Percentiles rank a stretch among this genome's conserved stretches.
These are phyloP conservation scores for Epinotia nisella DNA, from an alignment of 2,888 invertebrate genomes.

Conservation along the genomic window DNA sequence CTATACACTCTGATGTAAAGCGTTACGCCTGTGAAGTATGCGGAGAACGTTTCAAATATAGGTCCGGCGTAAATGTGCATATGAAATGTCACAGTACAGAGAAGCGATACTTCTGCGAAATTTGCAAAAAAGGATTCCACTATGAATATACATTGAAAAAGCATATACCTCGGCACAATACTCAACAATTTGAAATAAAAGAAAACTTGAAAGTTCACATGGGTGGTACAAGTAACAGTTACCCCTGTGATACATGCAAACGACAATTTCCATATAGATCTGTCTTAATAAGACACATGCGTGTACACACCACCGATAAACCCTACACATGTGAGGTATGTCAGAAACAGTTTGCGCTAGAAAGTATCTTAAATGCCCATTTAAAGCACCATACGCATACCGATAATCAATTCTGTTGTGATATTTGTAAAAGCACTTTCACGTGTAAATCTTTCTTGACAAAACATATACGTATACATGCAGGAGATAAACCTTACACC, in stretches of 20 bases:
- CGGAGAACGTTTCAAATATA: no score
- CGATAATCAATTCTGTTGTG: no score
- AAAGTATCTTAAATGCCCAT: no score
- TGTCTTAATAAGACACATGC: background rate
- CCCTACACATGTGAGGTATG: no score
- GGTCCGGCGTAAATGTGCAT: no score
- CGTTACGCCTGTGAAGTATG: background rate
- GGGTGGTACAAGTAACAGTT: no score
- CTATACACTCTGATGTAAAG: background rate
- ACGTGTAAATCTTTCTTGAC: background rate
- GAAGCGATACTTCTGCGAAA: background rate
- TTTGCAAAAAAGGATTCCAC: background rate
- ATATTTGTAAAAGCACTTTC: background rate
- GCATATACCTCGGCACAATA: no score
- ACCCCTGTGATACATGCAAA: background rate
- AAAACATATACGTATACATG: background rate
- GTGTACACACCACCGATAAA: background rate
- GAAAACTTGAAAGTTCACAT: no score
- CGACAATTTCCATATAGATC: background rate
- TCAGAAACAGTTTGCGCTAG: no score
- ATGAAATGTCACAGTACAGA: background rate
- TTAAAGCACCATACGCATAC: no score
- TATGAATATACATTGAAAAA: no score
- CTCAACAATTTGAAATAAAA: background rate
- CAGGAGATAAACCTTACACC: background rate